These are phyloP conservation scores for Pantherophis alleghaniensis DNA, from an alignment of 2,797 vertebrate genomes.

Conservation along the genomic window DNA sequence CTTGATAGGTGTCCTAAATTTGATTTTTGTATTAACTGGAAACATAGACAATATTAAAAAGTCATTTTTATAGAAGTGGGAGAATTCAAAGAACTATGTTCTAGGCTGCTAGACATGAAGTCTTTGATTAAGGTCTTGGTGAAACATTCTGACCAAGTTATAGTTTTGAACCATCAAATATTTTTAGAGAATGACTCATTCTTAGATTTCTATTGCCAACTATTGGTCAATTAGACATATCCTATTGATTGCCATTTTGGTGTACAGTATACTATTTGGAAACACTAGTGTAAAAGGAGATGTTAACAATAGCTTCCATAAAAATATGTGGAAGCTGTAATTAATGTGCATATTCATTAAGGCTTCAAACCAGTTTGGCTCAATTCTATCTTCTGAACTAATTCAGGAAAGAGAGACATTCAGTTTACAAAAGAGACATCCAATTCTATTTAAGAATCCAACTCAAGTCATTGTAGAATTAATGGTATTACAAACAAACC, in stretches of 20 bases:
- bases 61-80: conserved; percentile 25
- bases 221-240: background rate
- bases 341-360: background rate
- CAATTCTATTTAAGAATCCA: background rate
- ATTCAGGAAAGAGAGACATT: background rate
- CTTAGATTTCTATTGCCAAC: too few relatives aligned
- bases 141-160: background rate
- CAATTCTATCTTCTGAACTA: background rate
- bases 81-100: background rate
- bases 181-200: background rate
- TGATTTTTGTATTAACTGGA: background rate
- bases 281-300: background rate
- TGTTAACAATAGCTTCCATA: background rate
- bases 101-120: background rate
- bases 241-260: background rate
- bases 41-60: background rate
- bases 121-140: background rate
- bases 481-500: background rate
- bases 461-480: background rate
- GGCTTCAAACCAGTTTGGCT: background rate
- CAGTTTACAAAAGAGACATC: background rate
- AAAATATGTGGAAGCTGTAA: background rate
- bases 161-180: background rate
- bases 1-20: background rate
- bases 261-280: background rate